Conservation (phyloP, 2,113 vertebrate species). For the Thermophis baileyi region DNA sequence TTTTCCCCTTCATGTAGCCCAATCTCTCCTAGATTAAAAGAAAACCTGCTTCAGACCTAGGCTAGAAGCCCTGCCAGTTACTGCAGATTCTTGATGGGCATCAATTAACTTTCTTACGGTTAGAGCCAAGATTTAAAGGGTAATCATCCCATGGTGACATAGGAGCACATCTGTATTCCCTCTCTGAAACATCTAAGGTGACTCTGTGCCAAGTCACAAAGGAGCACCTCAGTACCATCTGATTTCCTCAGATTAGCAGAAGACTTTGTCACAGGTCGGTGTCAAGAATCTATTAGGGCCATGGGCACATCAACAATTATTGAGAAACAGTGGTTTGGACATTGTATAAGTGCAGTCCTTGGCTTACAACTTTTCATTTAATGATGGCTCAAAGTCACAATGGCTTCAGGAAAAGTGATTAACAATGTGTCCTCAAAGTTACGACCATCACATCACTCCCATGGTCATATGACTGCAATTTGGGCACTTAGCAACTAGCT, state of each 20-base stretch:
- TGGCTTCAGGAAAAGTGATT: not conserved
- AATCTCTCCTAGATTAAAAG: not conserved
- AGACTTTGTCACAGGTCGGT: not conserved
- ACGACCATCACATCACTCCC: not conserved
- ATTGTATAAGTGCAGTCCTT: not conserved
- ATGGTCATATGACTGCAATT: not conserved
- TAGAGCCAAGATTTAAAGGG: not conserved
- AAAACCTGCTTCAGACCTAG: not conserved
- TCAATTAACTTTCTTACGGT: not conserved
- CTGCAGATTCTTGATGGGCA: not conserved
- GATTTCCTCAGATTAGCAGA: not conserved
- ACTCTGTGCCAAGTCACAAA: not conserved
- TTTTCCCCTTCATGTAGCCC: not conserved
- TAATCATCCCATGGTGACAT: not conserved
- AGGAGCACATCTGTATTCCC: not conserved
- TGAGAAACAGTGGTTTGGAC: not conserved
- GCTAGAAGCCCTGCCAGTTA: not conserved
- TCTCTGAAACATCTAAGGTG: not conserved
- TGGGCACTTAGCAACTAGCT: not conserved
- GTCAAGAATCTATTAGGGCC: not conserved
- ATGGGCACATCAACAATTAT: not conserved
- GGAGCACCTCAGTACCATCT: not conserved
- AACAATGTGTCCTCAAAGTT: not conserved
- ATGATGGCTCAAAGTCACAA: not conserved
- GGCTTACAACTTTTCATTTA: not conserved